phyloP scores from a whole-genome alignment of 2,113 vertebrate species.

The Callipepla californica region DNA sequence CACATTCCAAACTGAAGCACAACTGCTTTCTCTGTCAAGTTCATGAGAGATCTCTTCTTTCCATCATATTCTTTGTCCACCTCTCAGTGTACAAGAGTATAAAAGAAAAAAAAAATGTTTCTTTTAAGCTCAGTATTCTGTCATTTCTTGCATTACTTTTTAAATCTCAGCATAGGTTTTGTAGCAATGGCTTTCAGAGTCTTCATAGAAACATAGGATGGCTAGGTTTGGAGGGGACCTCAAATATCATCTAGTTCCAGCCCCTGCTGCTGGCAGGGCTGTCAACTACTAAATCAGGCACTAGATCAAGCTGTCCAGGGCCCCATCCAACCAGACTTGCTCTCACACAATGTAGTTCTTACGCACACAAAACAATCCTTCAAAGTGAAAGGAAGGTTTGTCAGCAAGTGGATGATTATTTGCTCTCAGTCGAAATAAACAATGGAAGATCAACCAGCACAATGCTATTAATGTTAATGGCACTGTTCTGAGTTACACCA shows the following conservation, averaged over 20 bases:
- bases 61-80: neutral
- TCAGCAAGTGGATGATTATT: rapidly evolving
- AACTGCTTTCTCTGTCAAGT: neutral
- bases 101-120: neutral
- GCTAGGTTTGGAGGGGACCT: no score
- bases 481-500: neutral
- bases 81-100: rapidly evolving
- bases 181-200: neutral
- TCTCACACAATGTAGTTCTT: rapidly evolving
- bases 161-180: neutral
- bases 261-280: no score
- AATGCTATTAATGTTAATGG: neutral
- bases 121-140: neutral
- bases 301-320: no score
- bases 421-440: neutral
- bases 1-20: neutral
- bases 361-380: neutral
- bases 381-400: neutral
- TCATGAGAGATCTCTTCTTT: neutral
- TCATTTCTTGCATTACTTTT: neutral
- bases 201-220: no score
- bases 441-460: neutral
- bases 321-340: neutral
- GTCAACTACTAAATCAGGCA: no score
- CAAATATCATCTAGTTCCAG: no score